Percentiles rank a stretch among this genome's conserved stretches.
These are phyloP conservation scores for Rhamphomyia laevipes DNA, from an alignment of 2,888 invertebrate species.

Conservation along the genomic window DNA sequence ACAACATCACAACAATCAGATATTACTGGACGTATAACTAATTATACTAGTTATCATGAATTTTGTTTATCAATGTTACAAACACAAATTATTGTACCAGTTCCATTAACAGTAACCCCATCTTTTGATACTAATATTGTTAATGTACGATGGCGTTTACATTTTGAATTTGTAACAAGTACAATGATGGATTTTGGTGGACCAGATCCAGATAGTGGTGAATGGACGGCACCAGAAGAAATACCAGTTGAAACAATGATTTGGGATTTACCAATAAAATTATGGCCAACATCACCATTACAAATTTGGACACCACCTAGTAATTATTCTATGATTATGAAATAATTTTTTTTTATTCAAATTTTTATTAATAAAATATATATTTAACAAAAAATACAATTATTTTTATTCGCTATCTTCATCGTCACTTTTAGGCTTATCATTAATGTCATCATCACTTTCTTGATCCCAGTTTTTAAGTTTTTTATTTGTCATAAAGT, in stretches of 20 bases:
- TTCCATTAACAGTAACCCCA: slow-evolving; percentile 90
- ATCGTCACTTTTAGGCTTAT: neutral
- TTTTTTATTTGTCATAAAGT: slow-evolving; percentile 81
- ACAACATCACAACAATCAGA: slow-evolving; percentile 20
- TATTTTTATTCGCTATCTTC: neutral
- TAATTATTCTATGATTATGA: slow-evolving; percentile 11
- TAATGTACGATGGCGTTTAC: slow-evolving; percentile 82
- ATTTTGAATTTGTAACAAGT: slow-evolving; percentile 94
- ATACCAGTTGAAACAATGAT: slow-evolving; percentile 96
- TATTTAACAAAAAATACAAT: no score
- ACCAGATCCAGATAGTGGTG: slow-evolving; percentile 31
- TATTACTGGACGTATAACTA: slow-evolving; percentile 46
- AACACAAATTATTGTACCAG: slow-evolving; percentile 82
- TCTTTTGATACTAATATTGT: slow-evolving; percentile 90
- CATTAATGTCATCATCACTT: neutral
- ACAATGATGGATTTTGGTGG: slow-evolving; percentile 47
- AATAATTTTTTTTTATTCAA: slow-evolving; percentile 4
- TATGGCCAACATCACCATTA: slow-evolving; percentile 82
- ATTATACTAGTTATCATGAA: slow-evolving; percentile 85
- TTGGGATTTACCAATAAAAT: slow-evolving; percentile 92
- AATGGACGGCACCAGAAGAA: slow-evolving; percentile 74
- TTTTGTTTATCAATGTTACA: slow-evolving; percentile 80
- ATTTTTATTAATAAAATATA: no score
- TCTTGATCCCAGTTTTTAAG: slow-evolving; percentile 89
- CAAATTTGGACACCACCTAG: slow-evolving; percentile 56